A percentile compares a stretch with the other conserved stretches of the same genome.
Evolutionary conservation across 2,888 invertebrate genomes (phyloP).

Genomic region (Hemistola chrysoprasaria): DNA sequence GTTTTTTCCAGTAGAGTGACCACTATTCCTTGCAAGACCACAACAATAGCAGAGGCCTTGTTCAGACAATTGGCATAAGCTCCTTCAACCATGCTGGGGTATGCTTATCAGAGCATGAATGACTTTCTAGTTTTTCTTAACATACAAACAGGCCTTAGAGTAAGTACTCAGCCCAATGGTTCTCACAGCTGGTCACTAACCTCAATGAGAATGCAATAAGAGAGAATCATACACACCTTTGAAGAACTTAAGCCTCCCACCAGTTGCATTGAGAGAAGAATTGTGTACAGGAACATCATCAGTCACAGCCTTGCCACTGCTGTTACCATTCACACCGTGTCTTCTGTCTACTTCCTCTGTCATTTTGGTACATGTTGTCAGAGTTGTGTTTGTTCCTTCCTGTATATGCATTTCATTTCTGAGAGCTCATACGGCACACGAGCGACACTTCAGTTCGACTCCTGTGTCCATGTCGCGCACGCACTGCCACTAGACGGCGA

Average conservation of each 20-base stretch:
- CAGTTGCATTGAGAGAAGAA: constrained; percentile 76
- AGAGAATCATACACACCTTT: constrained; percentile 81
- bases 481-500: constrained; percentile 48
- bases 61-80: constrained; percentile 65
- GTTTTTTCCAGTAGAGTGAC: constrained; percentile 57
- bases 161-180: constrained; percentile 21
- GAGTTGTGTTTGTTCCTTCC: constrained; percentile 84
- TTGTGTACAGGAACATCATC: constrained; percentile 74
- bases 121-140: constrained; percentile 74
- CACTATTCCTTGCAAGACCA: constrained; percentile 64
- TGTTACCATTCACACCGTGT: constrained; percentile 88
- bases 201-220: constrained; percentile 22
- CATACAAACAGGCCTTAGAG: constrained; percentile 30
- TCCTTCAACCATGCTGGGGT: constrained; percentile 63
- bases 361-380: constrained; percentile 87
- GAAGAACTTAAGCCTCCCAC: constrained; percentile 90
- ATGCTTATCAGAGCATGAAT: constrained; percentile 80
- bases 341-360: constrained; percentile 86
- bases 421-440: constrained; percentile 76
- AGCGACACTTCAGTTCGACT: constrained; percentile 73
- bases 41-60: constrained; percentile 71
- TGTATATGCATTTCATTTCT: constrained; percentile 86
- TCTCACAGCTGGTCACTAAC: constrained; percentile 15
- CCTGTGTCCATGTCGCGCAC: constrained; percentile 72
- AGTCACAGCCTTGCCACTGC: constrained; percentile 79